Evolutionary conservation across 2,888 invertebrate species (phyloP), one percentile per base, ranked within the genome.

Genomic region (Diloba caeruleocephala): DNA sequence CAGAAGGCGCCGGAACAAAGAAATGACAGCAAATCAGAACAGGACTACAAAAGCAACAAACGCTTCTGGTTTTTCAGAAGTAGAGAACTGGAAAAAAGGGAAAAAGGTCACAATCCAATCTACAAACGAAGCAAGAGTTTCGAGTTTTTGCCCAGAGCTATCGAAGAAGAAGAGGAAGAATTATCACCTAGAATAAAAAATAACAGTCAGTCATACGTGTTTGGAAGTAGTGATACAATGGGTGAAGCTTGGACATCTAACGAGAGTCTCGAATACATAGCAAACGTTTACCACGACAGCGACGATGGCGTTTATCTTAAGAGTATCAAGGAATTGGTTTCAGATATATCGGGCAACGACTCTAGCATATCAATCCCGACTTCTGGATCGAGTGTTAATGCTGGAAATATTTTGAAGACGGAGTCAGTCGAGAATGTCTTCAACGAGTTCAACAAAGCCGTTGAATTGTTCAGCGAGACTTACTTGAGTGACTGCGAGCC

Each of bases 61-160:
- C 82, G 90, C 0, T 92, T 92, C 51, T 92, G 93, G 93, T 85
- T 91, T 51, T 92, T 90, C 41, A 76, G 87, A 53, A 86, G 88
- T 38, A 90, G 84, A 58, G 92, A 91, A 7, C 26, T 83, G 6
- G 75, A 81, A 12, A 87, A 87, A 45, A 82, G 78, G 5, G 82
- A 79, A 7, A 75, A 73, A 7, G 71, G 76, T 0, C 43, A 51
- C 8, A 76, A 76, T 12, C 87, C 90, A 1, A 74, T 83, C 10
- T 92, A 92, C 53, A 83, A 79, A 58, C 77, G 93, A 25, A 93
- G 93, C 59, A 93, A 93, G 51, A 93, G 93, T 67, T 93, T 92
- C 37, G 93, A 93, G 61, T 93, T 92, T 46, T 73, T 93, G 0
- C 93, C 93, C 0, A 81, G 82, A 79, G 88, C 91, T 0, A 68